Percentiles rank a stretch among this genome's conserved stretches.
Conservation (phyloP, 2,113 vertebrate genomes). For the Odontophorus gujanensis region DNA sequence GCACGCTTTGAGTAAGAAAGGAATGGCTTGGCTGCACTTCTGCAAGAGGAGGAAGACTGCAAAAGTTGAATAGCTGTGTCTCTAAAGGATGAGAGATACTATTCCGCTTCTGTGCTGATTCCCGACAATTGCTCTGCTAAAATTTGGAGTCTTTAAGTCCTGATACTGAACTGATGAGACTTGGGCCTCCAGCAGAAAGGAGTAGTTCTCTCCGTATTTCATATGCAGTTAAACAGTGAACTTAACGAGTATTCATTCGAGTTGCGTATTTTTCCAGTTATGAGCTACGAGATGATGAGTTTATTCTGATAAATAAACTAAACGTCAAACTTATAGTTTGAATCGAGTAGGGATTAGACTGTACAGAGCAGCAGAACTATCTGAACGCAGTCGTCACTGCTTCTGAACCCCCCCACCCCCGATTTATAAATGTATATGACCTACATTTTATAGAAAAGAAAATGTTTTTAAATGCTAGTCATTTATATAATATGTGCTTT, state of each 20-base stretch:
- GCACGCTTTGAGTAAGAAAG: constrained; percentile 73
- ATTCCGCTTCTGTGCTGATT: constrained; percentile 72
- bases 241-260: constrained; percentile 72
- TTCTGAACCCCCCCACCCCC: constrained; percentile 73
- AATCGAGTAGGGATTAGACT: constrained; percentile 75
- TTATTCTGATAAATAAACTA: constrained; percentile 74
- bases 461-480: constrained; percentile 87
- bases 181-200: constrained; percentile 70
- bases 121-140: constrained; percentile 67
- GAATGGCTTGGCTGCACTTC: constrained; percentile 79
- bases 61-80: constrained; percentile 74
- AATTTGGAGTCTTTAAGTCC: constrained; percentile 66
- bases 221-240: constrained; percentile 71
- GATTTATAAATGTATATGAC: constrained; percentile 84
- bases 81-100: constrained; percentile 71
- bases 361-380: constrained; percentile 80
- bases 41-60: constrained; percentile 76
- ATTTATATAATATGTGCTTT: constrained; percentile 86
- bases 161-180: constrained; percentile 55
- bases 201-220: constrained; percentile 73
- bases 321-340: constrained; percentile 78
- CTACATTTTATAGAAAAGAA: constrained; percentile 83
- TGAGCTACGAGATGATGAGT: constrained; percentile 73
- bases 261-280: constrained; percentile 71
- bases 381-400: constrained; percentile 78